Evolutionary conservation across 2,797 vertebrate species (phyloP), one percentile per base, ranked within the genome.

Genomic region (Bradypodion pumilum): DNA sequence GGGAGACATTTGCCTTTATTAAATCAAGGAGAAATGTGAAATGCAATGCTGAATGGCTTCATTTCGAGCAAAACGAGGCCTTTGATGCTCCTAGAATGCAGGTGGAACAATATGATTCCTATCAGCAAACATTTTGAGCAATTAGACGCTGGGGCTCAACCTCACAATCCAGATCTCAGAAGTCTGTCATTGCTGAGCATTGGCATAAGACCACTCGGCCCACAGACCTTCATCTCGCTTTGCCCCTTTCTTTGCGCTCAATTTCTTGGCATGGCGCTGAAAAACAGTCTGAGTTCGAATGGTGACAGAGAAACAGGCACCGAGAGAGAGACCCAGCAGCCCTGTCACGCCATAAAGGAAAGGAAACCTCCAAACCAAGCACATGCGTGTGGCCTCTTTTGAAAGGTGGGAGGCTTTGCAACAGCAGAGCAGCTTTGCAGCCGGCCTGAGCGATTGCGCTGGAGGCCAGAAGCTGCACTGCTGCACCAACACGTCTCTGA

Each of bases 401-500:
- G 40, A 5, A 6, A 25, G 44, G 7, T 0, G 2, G 5, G 40
- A 6, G 19, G 7, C 29, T 27, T 69, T 68, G 35, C 15, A 40
- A 63, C 42, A 19, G 29, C 7, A 0, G 1, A 32, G 1, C 9
- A 0, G 27, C 65, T 84, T 63, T 65, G 63, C n/a, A 21, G 42
- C 5, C n/a, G 44, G 7, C 0, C 42, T 35, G n/a, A 37, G 59
- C 2, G 46, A 74, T n/a, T 4, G 44, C 10, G 37, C 1, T 35
- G 40, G 62, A 19, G 68, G 37, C 46, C 21, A 12, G 3, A 1
- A 32, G 42, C 80, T 2, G 60, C 66, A 37, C 8, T 4, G 68
- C 46, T 65, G 56, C 75, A 9, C 35, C 70, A 16, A 85, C 91
- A 72, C 69, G 5, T 21, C 85, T 86, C 91, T 86, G 85, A 85